A percentile compares a stretch with the other conserved stretches of the same genome.
Evolutionary conservation across 2,797 vertebrate genomes (phyloP).

Genomic region (Borostomias antarcticus): DNA sequence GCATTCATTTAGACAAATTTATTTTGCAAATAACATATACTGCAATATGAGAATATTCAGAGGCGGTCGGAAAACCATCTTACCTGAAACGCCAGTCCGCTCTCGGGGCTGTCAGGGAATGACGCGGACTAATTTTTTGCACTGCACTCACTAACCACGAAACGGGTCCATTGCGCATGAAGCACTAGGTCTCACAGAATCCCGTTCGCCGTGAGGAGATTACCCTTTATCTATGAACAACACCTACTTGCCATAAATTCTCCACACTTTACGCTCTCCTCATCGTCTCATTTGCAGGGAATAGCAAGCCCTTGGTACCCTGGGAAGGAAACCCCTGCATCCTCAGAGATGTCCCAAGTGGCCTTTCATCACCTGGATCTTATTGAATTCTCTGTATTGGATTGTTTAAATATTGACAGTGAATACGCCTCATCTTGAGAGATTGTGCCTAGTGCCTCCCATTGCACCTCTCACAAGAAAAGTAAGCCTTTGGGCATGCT

Average conservation of each 20-base stretch:
- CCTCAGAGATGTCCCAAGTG: constrained; percentile 56
- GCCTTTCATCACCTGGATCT: constrained; percentile 61
- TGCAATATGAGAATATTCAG: no score
- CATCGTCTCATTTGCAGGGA: constrained; percentile 50
- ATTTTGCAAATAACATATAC: no score
- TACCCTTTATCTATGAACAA: background rate
- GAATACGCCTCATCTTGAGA: no score
- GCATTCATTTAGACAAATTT: background rate
- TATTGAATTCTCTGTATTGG: background rate
- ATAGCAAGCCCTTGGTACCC: constrained; percentile 74
- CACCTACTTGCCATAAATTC: background rate
- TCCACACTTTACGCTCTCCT: constrained; percentile 23
- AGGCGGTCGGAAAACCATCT: constrained; percentile 25
- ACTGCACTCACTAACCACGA: constrained; percentile 46
- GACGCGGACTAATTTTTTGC: constrained; percentile 67
- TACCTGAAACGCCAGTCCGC: constrained; percentile 68
- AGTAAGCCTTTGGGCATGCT: no score
- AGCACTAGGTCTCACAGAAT: constrained; percentile 55
- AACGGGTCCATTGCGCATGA: constrained; percentile 69
- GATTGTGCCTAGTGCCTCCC: no score
- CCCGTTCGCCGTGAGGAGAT: constrained; percentile 36
- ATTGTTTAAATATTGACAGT: no score
- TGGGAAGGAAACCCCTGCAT: constrained; percentile 80
- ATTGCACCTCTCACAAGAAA: no score
- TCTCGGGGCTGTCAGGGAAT: constrained; percentile 65